Conservation (phyloP, 2,113 vertebrate species). For the Neolamprologus caudopunctatus region DNA sequence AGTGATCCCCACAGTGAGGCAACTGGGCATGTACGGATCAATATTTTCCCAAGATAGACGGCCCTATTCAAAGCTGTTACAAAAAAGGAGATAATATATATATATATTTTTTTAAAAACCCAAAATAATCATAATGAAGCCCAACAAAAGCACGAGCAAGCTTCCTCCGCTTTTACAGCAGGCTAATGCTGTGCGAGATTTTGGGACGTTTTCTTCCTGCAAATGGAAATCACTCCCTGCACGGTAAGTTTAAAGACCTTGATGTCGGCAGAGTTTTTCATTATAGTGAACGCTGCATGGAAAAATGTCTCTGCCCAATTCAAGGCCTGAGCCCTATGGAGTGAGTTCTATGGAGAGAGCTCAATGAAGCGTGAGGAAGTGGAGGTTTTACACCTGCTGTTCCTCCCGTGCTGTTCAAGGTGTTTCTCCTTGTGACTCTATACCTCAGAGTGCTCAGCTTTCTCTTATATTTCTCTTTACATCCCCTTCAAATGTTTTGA, state of each 20-base stretch:
- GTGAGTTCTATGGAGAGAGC: background rate
- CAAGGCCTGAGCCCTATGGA: background rate
- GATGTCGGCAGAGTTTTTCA: slow-evolving; percentile 26
- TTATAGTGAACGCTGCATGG: background rate
- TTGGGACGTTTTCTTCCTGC: background rate
- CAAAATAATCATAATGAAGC: background rate
- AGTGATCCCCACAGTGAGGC: slow-evolving; percentile 8
- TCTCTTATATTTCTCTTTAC: background rate
- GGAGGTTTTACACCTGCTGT: slow-evolving; percentile 7
- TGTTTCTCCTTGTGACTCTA: background rate
- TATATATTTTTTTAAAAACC: fast-evolving
- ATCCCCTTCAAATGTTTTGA: background rate
- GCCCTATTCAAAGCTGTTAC: background rate
- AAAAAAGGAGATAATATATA: background rate
- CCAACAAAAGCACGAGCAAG: background rate
- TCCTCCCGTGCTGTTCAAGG: background rate
- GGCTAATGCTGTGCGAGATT: background rate
- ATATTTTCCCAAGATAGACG: background rate
- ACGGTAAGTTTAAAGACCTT: slow-evolving; percentile 18
- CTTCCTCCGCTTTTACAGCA: background rate
- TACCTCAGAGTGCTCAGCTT: background rate
- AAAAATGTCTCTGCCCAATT: background rate
- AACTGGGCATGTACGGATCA: background rate
- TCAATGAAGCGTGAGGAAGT: slow-evolving; percentile 16
- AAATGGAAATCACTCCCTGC: slow-evolving; percentile 1